Base-by-base conservation (phyloP, 2,113 vertebrate genomes). In the Aphyosemion australe region DNA sequence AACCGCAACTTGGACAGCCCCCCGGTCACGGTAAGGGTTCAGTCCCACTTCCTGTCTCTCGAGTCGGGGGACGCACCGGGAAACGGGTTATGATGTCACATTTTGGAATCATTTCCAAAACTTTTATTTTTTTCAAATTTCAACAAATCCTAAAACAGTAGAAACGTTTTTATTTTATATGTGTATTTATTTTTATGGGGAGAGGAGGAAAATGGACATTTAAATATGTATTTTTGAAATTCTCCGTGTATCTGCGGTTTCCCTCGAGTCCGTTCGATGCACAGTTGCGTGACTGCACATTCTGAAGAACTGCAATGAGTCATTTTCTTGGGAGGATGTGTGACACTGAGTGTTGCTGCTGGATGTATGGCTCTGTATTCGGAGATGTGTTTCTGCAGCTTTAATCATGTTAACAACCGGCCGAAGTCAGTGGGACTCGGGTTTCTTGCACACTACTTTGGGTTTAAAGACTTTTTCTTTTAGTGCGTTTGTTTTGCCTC, bases 1-100 rank as follows among this genome's bases (percentile, higher is more conserved):
- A 93, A 93, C 79, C 86, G 86, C 41, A 74, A 72, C 91, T 94
- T 93, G 91, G 95, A 97, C 92, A 98, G 95, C 92, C 96, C 96
- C 89, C 88, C 94, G 84, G 94, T 87, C 95, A 95, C 84, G 78
- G 89, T 90, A 78, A 88, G 85, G 0, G 19, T 43, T 1, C 9
- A 0, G 18, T 41, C 16, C 37, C 11, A 0, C 7, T 41, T 16
- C 19, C 12, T 1, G 55, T 59, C 61, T 47, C 34, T 43, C 62
- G 43, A 16, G 14, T 16, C 14, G 21, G 21, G 21, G 1, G 21
- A 8, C 2, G 2, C 20, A 42, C 41, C 41, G 41, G 11, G 11
- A 42, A 12, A 13, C 41, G 12, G 41, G 21, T 31, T 13, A 9
- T 42, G 41, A 13, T 2, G 10, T 42, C 12, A 8, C 4, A 37